Base-by-base conservation (phyloP, 2,888 invertebrate genomes). In the Amitus sp. region DNA sequence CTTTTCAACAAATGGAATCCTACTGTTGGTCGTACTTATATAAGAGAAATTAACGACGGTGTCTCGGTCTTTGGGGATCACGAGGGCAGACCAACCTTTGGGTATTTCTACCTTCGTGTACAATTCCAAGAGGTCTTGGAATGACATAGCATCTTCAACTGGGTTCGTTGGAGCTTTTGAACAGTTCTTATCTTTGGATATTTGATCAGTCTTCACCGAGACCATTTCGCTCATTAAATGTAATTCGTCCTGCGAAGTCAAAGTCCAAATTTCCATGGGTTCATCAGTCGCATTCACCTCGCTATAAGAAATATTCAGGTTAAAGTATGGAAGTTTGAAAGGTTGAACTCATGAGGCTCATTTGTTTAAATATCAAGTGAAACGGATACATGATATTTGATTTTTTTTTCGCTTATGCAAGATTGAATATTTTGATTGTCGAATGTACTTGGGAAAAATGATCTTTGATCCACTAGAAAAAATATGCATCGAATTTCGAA, bases 51-150 rank as follows among this genome's bases (percentile, higher is more conserved):
- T 72, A 20, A 80, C 69, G 20, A 78, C 79, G 2, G 76, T 80
- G 17, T 65, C 66, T 23, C 69, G 72, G 5, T 75, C 79, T 53
- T 77, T 77, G 0, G 78, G 75, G 12, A 76, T 75, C 2, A 80
- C 75, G 46, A 75, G 72, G 12, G 75, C 72, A 1, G 74, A 72
- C 80, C 80, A 81, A 9, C 77, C 75, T 27, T 65, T 68, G 1
- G 80, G 80, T 30, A 80, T 64, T 15, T 57, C 67, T 15, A 76
- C 69, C 65, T 80, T 79, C 23, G 77, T 75, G 53, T 74, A 78
- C 20, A 76, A 65, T 65, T 80, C 80, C 2, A 80, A 66, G 13
- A 80, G 65, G 62, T 80, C 80, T 64, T 80, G 79, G 40, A 80
- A 80, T 5, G 80, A 65, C 72, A 77, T 74, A 1, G 47, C 52